phyloP scores from a whole-genome alignment of 2,888 invertebrate species.

The Tipula unca region DNA sequence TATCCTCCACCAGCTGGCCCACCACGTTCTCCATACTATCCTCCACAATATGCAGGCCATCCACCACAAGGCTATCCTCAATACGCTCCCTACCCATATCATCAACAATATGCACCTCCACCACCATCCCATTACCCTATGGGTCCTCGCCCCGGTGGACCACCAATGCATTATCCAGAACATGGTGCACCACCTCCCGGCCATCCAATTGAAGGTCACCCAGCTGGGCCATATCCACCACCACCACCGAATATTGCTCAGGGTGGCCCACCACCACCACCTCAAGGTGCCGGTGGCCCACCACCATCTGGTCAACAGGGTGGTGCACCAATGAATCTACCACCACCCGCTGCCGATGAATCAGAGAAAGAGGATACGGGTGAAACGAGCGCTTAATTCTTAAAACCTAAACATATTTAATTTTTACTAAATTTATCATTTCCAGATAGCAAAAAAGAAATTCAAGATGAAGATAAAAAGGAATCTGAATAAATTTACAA shows the following conservation, averaged over 20 bases:
- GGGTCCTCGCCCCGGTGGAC: conserved; percentile 30
- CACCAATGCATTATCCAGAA: conserved; percentile 28
- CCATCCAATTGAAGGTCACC: conserved; percentile 29
- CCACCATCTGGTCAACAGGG: conserved; percentile 24
- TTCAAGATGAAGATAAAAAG: conserved; percentile 36
- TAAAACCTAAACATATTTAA: neutral
- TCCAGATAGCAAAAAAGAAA: conserved; percentile 28
- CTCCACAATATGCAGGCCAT: conserved; percentile 40
- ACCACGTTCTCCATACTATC: conserved; percentile 39
- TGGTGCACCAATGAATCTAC: conserved; percentile 22
- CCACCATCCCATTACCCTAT: conserved; percentile 35
- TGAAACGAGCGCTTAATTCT: neutral
- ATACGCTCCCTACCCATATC: conserved; percentile 39
- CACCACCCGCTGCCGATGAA: conserved; percentile 27
- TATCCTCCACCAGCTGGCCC: conserved; percentile 38
- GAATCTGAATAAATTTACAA: conserved; percentile 33
- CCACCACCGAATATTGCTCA: conserved; percentile 24
- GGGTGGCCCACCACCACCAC: conserved; percentile 23
- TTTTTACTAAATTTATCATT: conserved; percentile 14
- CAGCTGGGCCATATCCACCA: conserved; percentile 28
- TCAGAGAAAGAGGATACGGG: conserved; percentile 26
- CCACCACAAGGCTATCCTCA: conserved; percentile 39
- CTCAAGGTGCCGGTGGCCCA: conserved; percentile 28
- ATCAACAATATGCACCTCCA: conserved; percentile 39
- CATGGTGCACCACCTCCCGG: conserved; percentile 29